Conservation (phyloP, 64 coral and sea anemone genomes). For the Stichodactyla helianthus region DNA sequence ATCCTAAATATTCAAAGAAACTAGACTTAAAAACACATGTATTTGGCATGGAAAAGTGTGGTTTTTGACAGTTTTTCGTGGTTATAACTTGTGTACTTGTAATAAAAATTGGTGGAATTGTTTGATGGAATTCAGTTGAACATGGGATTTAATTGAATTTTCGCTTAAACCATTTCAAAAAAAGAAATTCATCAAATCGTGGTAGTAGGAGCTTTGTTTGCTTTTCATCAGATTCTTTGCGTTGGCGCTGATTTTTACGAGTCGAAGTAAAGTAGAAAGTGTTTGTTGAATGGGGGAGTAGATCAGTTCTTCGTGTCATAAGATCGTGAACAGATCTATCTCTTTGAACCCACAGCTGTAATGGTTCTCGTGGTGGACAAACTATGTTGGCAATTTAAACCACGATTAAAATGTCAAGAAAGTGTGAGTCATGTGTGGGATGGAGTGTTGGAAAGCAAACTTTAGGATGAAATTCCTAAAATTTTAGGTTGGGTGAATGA, state of each 20-base stretch:
- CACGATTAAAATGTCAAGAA: background rate
- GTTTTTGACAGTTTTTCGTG: no score
- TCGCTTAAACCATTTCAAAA: background rate
- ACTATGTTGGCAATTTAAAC: background rate
- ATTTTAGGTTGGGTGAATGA: background rate
- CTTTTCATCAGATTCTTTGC: constrained; percentile 10
- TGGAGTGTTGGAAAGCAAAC: background rate
- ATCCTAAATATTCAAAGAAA: background rate
- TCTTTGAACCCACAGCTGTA: background rate
- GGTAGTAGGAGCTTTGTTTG: background rate
- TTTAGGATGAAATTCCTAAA: background rate
- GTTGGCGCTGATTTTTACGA: background rate
- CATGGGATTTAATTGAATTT: constrained; percentile 1
- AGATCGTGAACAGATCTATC: background rate
- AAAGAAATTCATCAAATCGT: constrained; percentile 6
- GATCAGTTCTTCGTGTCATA: background rate
- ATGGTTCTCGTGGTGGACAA: background rate
- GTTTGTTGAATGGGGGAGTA: background rate
- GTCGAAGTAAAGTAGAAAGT: background rate
- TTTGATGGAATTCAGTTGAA: background rate
- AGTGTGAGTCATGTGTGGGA: background rate
- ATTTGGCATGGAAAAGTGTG: background rate
- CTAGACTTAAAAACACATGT: background rate
- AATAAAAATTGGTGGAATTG: background rate
- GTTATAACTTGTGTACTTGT: no score